These are phyloP conservation scores for Gadopsis bispinosus DNA, from an alignment of 2,797 vertebrate species.

Conservation along the genomic window DNA sequence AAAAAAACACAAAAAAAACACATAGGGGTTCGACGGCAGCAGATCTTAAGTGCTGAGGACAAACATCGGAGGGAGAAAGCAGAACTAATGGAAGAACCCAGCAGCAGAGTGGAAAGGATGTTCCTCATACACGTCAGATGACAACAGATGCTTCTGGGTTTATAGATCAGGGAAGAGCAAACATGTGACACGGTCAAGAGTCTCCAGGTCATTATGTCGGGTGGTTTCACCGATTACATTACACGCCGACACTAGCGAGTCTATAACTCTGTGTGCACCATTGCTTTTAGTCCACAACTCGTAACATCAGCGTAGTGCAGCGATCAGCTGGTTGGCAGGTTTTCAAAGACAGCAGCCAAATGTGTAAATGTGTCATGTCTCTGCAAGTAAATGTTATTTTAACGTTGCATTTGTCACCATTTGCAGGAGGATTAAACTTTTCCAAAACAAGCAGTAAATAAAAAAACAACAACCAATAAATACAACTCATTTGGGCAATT, in stretches of 20 bases:
- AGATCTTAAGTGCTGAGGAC: neutral
- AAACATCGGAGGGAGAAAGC: neutral
- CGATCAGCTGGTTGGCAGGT: neutral
- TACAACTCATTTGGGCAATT: neutral
- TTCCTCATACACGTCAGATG: neutral
- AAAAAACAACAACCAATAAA: neutral
- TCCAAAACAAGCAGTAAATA: neutral
- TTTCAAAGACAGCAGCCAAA: neutral
- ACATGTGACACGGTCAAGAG: neutral
- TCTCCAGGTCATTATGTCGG: neutral
- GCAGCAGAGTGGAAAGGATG: neutral
- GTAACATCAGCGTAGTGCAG: neutral
- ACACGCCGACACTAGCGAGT: neutral
- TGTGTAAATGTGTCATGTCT: neutral
- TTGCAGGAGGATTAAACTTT: neutral
- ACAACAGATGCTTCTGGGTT: slow-evolving; percentile 6
- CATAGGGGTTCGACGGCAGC: neutral
- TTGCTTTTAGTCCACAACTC: neutral
- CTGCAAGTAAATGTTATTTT: neutral
- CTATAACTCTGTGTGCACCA: neutral
- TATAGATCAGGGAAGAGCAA: neutral
- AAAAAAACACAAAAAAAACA: neutral
- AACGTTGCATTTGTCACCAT: neutral
- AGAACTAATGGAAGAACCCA: neutral
- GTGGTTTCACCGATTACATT: neutral